Conservation (phyloP, 1,140 invertebrate genomes). For the Akabosia matsudoensis region DNA sequence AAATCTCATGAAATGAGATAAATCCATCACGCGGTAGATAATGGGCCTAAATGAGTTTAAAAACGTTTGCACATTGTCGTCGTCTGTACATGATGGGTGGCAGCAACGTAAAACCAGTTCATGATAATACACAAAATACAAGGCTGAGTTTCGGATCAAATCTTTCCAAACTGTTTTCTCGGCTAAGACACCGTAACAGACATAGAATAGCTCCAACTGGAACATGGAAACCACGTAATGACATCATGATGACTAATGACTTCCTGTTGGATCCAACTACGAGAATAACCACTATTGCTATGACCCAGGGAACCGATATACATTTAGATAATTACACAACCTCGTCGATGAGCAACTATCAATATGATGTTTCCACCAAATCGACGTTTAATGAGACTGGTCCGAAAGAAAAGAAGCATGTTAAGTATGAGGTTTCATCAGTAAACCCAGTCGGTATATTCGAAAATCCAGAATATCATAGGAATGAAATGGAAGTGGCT, state of each 20-base stretch:
- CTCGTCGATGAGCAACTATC: background rate
- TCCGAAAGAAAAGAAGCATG: background rate
- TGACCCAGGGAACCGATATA: background rate
- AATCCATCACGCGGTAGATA: too few species aligned
- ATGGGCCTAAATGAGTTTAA: too few species aligned
- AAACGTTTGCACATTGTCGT: too few species aligned
- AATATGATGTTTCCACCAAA: background rate
- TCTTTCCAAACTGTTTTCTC: too few species aligned
- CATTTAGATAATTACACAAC: background rate
- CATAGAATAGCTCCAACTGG: background rate
- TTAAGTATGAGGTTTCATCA: background rate
- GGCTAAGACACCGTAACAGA: too few species aligned
- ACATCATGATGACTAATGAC: background rate
- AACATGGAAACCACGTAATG: background rate
- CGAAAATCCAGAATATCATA: constrained; percentile 35
- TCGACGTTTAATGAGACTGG: background rate
- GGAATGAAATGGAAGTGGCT: background rate
- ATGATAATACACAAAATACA: background rate
- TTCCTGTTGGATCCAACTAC: background rate
- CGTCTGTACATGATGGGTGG: too few species aligned
- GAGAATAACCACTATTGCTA: too few species aligned
- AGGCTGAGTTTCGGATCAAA: background rate
- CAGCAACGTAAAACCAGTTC: background rate
- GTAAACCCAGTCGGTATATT: constrained; percentile 26
- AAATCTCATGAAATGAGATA: too few species aligned